Percentiles rank a stretch among this genome's conserved stretches.
Evolutionary conservation across 2,888 invertebrate species (phyloP).

Genomic region (Tiliacea citrago): DNA sequence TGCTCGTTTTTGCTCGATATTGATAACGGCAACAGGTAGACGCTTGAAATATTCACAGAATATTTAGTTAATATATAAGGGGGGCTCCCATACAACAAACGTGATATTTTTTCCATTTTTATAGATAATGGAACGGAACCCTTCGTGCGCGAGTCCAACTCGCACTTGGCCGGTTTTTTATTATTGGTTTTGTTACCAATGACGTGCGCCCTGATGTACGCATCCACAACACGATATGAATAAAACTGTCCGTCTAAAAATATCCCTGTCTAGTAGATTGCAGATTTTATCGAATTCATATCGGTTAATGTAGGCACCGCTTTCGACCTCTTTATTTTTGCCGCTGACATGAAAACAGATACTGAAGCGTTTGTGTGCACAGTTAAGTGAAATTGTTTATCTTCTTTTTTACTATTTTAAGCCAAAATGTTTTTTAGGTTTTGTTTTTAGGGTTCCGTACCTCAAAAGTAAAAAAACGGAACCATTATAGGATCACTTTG

Average conservation of each 20-base stretch:
- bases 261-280: slow-evolving; percentile 48
- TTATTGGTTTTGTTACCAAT: not conserved
- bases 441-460: not conserved
- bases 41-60: too few relatives aligned
- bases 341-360: slow-evolving; percentile 39
- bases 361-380: slow-evolving; percentile 25
- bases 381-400: slow-evolving; percentile 47
- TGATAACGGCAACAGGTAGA: too few relatives aligned
- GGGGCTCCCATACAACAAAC: too few relatives aligned
- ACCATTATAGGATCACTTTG: too few relatives aligned
- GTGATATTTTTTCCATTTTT: too few relatives aligned
- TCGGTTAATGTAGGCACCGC: slow-evolving; percentile 49
- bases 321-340: slow-evolving; percentile 48
- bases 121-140: too few relatives aligned
- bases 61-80: too few relatives aligned
- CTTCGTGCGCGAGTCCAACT: too few relatives aligned
- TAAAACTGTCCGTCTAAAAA: slow-evolving; percentile 56
- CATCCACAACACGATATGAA: slow-evolving; percentile 54
- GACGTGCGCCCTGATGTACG: slow-evolving; percentile 7
- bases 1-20: too few relatives aligned
- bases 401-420: slow-evolving; percentile 8
- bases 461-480: too few relatives aligned
- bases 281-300: slow-evolving; percentile 61
- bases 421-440: slow-evolving; percentile 16
- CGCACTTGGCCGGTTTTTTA: too few relatives aligned